Evolutionary conservation across 2,888 invertebrate species (phyloP).

Genomic region (Fabriciana adippe): DNA sequence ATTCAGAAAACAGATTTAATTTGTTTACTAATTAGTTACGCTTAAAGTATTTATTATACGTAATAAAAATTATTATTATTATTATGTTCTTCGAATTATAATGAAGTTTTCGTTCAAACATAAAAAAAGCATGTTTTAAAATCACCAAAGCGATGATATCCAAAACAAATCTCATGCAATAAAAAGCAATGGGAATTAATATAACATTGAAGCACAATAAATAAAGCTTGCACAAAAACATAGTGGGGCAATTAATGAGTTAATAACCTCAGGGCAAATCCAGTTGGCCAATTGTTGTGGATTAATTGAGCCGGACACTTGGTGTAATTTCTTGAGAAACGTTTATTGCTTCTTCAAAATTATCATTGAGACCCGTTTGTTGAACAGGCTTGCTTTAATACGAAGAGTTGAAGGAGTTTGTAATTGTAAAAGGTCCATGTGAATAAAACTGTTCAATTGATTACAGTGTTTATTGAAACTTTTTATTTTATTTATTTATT

Average conservation of each 20-base stretch:
- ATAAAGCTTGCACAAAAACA: conserved; percentile 23
- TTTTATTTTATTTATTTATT: no score
- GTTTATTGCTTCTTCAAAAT: conserved; percentile 32
- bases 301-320: conserved; percentile 37
- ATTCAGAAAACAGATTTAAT: no score
- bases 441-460: no score
- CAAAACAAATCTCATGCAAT: neutral
- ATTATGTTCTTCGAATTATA: no score
- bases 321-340: conserved; percentile 26
- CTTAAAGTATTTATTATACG: no score
- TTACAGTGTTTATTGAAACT: no score
- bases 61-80: no score
- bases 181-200: conserved; percentile 1
- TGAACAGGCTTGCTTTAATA: conserved; percentile 4
- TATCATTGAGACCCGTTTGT: conserved; percentile 3
- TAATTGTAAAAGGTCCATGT: no score
- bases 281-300: conserved; percentile 37
- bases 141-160: neutral
- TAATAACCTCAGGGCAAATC: conserved; percentile 32
- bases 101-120: no score
- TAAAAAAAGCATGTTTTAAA: neutral
- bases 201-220: conserved; percentile 21
- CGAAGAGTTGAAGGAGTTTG: neutral
- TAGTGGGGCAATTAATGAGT: conserved; percentile 34
- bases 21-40: no score